Percentiles rank a stretch among this genome's conserved stretches.
Evolutionary conservation across 2,888 invertebrate genomes (phyloP).

Genomic region (Meandrusa payeni): DNA sequence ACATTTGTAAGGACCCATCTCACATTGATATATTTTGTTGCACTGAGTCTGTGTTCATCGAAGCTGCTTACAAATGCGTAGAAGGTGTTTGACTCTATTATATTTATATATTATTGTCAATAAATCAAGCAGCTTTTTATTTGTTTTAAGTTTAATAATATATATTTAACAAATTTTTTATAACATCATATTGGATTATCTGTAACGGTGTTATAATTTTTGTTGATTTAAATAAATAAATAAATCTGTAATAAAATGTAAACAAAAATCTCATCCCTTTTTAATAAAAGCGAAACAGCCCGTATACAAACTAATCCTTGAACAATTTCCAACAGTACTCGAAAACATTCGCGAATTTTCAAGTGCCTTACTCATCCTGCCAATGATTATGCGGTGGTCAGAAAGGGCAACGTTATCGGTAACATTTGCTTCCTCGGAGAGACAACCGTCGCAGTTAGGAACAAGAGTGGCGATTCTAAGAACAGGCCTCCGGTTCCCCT

Average conservation of each 20-base stretch:
- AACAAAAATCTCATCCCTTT: constrained; percentile 3
- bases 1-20: too few relatives aligned
- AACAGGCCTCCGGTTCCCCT: constrained; percentile 40
- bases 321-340: constrained; percentile 26
- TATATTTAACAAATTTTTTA: too few relatives aligned
- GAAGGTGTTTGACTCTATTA: too few relatives aligned
- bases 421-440: constrained; percentile 14
- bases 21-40: too few relatives aligned
- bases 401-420: neutral
- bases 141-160: too few relatives aligned
- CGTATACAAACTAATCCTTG: constrained; percentile 8
- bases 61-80: too few relatives aligned
- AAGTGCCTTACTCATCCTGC: constrained; percentile 27
- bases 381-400: constrained; percentile 27
- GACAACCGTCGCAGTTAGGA: constrained; percentile 21
- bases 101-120: too few relatives aligned
- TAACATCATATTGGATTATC: too few relatives aligned
- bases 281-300: constrained; percentile 2
- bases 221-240: too few relatives aligned
- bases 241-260: neutral
- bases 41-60: too few relatives aligned
- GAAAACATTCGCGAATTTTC: constrained; percentile 32
- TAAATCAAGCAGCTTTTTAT: too few relatives aligned
- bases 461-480: constrained; percentile 33
- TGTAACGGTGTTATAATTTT: too few relatives aligned